Conservation (phyloP, 2,113 vertebrate species). For the Daubentonia madagascariensis region DNA sequence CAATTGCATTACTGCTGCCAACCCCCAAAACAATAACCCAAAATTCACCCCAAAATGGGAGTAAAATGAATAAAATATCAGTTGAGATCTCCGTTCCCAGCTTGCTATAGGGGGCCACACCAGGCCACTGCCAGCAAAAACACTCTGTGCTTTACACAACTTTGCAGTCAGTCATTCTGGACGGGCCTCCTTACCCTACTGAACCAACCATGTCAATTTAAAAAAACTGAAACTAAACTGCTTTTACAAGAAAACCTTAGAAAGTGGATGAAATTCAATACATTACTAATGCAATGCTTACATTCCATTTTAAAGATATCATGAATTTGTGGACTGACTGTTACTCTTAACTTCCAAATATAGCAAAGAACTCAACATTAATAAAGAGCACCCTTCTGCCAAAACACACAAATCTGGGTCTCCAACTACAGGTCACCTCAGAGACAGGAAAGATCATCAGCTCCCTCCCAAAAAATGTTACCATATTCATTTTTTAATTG, state of each 20-base stretch:
- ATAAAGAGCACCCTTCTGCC: neutral
- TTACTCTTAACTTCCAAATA: conserved; percentile 22
- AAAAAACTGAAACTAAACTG: neutral
- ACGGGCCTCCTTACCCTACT: rapidly evolving
- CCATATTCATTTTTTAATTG: neutral
- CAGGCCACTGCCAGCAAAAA: neutral
- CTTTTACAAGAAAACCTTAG: neutral
- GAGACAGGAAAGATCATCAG: neutral
- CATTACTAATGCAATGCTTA: neutral
- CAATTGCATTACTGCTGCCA: neutral
- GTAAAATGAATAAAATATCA: neutral
- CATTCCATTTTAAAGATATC: conserved; percentile 42
- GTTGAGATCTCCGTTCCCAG: rapidly evolving
- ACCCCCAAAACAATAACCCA: neutral
- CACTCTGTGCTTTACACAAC: rapidly evolving
- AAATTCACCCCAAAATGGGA: neutral
- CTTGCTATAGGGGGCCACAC: rapidly evolving
- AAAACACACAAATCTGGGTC: conserved; percentile 28
- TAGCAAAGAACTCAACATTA: neutral
- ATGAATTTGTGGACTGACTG: neutral
- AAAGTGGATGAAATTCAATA: neutral
- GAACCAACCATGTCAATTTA: neutral
- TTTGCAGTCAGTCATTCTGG: rapidly evolving
- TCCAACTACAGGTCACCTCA: neutral
- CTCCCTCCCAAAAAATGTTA: neutral